phyloP scores from a whole-genome alignment of 2,113 vertebrate species.

The Passer montanus region DNA sequence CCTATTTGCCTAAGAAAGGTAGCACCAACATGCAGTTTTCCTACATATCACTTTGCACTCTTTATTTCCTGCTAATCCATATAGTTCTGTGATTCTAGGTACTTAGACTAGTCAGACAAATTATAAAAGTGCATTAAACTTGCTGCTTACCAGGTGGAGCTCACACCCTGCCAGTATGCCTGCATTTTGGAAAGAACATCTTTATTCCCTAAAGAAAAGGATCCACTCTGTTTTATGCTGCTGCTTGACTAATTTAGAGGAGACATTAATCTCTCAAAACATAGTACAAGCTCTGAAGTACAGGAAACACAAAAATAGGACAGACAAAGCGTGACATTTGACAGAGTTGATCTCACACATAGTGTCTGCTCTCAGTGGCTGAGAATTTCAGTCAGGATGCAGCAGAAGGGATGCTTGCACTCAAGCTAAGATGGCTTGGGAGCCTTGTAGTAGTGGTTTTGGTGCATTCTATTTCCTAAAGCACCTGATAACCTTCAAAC shows the following conservation, averaged over 20 bases:
- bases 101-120: neutral
- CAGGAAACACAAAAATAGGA: neutral
- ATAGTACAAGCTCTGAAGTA: neutral
- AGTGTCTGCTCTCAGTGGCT: neutral
- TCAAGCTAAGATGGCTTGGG: neutral
- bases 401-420: neutral
- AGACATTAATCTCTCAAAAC: neutral
- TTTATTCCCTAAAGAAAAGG: neutral
- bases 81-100: neutral
- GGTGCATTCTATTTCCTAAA: neutral
- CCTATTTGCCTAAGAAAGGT: neutral
- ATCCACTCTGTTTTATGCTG: neutral
- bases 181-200: neutral
- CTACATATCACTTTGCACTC: neutral
- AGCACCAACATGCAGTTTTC: neutral
- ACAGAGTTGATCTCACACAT: neutral
- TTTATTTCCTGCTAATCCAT: neutral
- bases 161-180: neutral
- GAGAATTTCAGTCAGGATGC: neutral
- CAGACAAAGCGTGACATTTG: neutral
- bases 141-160: neutral
- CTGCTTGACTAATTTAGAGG: neutral
- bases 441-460: neutral
- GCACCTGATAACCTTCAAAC: neutral
- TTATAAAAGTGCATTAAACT: neutral